Evolutionary conservation across 2,888 invertebrate genomes (phyloP).

Genomic region (Dryobota labecula): DNA sequence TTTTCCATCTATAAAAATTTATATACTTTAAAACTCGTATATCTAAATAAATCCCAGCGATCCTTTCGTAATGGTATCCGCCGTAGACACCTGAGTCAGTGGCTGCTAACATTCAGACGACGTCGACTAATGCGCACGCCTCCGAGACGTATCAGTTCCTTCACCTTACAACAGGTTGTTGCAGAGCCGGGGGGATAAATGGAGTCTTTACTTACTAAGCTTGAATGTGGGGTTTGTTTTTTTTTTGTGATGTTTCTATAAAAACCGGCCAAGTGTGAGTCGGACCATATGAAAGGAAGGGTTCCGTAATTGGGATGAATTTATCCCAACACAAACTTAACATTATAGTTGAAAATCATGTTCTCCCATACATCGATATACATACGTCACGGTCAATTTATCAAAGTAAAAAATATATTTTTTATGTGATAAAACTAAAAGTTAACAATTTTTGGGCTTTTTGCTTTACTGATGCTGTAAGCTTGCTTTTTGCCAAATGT

Average conservation of each 20-base stretch:
- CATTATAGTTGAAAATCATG: too few species aligned
- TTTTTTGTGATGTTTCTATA: neutral
- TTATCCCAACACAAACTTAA: too few species aligned
- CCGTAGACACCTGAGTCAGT: slow-evolving; percentile 67
- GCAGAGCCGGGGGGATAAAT: slow-evolving; percentile 15
- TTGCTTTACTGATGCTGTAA: too few species aligned
- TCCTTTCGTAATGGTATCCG: slow-evolving; percentile 28
- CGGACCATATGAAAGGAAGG: too few species aligned
- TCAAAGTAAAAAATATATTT: too few species aligned
- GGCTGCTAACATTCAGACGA: slow-evolving; percentile 56
- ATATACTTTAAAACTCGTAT: neutral
- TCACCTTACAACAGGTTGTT: slow-evolving; percentile 63
- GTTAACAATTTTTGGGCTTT: too few species aligned
- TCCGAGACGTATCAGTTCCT: slow-evolving; percentile 65
- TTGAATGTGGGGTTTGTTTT: slow-evolving; percentile 9
- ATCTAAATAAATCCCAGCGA: slow-evolving; percentile 27
- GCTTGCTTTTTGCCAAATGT: too few species aligned
- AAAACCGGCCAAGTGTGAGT: too few species aligned
- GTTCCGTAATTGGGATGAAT: too few species aligned
- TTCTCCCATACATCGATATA: too few species aligned
- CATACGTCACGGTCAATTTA: too few species aligned
- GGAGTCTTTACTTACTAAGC: slow-evolving; percentile 9
- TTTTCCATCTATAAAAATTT: neutral
- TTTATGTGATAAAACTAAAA: too few species aligned
- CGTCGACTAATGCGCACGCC: slow-evolving; percentile 59